Base-by-base conservation (phyloP, 2,888 invertebrate genomes). In the Eulithis testata region DNA sequence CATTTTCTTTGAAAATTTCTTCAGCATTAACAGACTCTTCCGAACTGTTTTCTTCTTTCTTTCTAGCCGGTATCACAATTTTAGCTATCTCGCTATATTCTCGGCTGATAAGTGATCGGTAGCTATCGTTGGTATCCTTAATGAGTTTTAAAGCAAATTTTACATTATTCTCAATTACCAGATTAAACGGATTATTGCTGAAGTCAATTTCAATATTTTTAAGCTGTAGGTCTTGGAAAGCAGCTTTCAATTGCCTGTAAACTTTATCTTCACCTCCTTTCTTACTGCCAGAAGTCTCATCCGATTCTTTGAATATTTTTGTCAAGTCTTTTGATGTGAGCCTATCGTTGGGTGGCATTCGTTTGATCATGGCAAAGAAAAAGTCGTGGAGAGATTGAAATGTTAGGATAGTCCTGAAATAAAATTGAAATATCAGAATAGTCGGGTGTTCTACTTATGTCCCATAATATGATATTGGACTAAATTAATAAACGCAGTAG, bases 371-470 rank as follows among this genome's bases (percentile, higher is more conserved):
- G 11, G 93, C 73, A 56, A 84, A 87, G 62, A 90, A 89, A 72
- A 93, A 93, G 69, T 94, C 93, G 58, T 89, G 89, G 2, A 94
- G 78, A n/a, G 86, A 76, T 86, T 94, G 93, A 71, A 83, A 89
- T 6, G 91, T 89, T 66, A 91, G 77, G 43, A 86, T 73, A 11
- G 85, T 87, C 71, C 93, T 93, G 85, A 70, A 90, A 89, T 27
- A 63, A 44, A 89, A 86, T 85, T 7, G n/a, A 7, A 12, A 49
- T 9, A 21, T 49, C 9, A 49, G 11, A 11, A 49, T 49, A 21
- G 3, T 21, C 2, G 21, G 21, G 21, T 49, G 3, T 21, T 21
- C 31, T 40, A 40, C 40, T 8, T 8, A 40, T 1, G 21, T n/a
- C n/a, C n/a, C 37, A 6, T 40, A 40, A 40, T 40, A 9, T 40